phyloP scores from a whole-genome alignment of 2,888 invertebrate genomes.

The Microdon myrmicae region DNA sequence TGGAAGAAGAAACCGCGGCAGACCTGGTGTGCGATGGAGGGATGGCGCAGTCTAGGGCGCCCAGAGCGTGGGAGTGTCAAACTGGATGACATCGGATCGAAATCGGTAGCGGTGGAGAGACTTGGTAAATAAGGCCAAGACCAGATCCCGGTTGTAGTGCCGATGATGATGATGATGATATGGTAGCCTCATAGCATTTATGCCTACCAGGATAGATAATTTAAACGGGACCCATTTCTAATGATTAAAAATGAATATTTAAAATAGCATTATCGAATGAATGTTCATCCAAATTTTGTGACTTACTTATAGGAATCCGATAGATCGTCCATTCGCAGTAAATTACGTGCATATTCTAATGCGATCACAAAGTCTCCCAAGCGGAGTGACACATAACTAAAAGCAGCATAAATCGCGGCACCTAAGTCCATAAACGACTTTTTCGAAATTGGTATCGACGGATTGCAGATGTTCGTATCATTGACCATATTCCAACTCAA shows the following conservation, averaged over 20 bases:
- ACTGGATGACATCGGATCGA: too few relatives aligned
- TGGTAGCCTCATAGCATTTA: too few relatives aligned
- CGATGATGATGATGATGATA: too few relatives aligned
- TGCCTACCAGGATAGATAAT: too few relatives aligned
- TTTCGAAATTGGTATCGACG: conserved; percentile 73
- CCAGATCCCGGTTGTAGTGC: too few relatives aligned
- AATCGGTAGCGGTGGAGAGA: too few relatives aligned
- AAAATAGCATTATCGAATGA: not conserved
- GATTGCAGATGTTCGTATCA: conserved; percentile 68
- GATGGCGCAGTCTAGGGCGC: too few relatives aligned
- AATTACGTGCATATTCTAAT: conserved; percentile 78
- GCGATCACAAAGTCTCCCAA: conserved; percentile 86
- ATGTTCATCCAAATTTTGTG: not conserved
- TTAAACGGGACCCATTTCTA: too few relatives aligned
- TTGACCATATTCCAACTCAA: conserved; percentile 64
- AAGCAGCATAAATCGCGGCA: conserved; percentile 78
- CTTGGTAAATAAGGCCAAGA: too few relatives aligned
- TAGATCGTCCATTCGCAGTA: conserved; percentile 78
- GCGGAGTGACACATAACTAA: conserved; percentile 85
- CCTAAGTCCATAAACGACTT: conserved; percentile 72
- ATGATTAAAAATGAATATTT: not conserved
- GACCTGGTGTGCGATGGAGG: too few relatives aligned
- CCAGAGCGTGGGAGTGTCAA: too few relatives aligned
- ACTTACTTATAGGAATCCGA: conserved; percentile 77
- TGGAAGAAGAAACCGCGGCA: too few relatives aligned